These are phyloP conservation scores for Rhinopomastus cyanomelas DNA, from an alignment of 2,113 vertebrate species.

Conservation along the genomic window DNA sequence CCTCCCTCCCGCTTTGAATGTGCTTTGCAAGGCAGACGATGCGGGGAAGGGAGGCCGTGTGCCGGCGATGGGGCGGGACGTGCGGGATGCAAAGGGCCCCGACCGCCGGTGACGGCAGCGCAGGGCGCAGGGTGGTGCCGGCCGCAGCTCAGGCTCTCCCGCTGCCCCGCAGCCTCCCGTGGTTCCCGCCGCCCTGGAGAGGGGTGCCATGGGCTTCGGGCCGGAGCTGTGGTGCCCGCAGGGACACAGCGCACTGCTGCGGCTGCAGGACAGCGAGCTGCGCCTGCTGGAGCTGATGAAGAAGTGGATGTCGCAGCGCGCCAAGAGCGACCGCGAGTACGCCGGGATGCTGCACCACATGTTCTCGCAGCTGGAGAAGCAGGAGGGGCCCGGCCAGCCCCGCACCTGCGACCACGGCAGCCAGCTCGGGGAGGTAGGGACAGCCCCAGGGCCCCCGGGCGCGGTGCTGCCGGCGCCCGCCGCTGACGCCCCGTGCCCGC, in stretches of 20 bases:
- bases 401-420: slow-evolving; percentile 71
- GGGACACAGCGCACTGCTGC: slow-evolving; percentile 84
- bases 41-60: rapidly evolving
- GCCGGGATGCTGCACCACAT: slow-evolving; percentile 89
- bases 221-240: slow-evolving; percentile 86
- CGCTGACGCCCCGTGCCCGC: background rate
- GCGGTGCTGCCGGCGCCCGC: rapidly evolving
- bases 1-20: background rate
- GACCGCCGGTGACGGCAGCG: rapidly evolving
- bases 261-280: slow-evolving; percentile 90
- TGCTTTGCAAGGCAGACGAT: background rate
- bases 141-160: background rate
- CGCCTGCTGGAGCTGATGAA: slow-evolving; percentile 93
- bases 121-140: background rate
- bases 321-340: slow-evolving; percentile 92
- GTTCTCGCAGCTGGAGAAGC: slow-evolving; percentile 80
- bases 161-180: background rate
- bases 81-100: background rate
- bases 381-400: slow-evolving; percentile 76
- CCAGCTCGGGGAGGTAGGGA: slow-evolving; percentile 16
- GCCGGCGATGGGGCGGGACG: background rate
- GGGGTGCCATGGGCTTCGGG: slow-evolving; percentile 83
- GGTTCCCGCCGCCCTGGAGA: rapidly evolving
- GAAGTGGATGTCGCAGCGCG: slow-evolving; percentile 93
- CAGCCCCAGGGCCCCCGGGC: rapidly evolving